Base-by-base conservation (phyloP, 2,888 invertebrate species). In the Azorinus chamasolen region DNA sequence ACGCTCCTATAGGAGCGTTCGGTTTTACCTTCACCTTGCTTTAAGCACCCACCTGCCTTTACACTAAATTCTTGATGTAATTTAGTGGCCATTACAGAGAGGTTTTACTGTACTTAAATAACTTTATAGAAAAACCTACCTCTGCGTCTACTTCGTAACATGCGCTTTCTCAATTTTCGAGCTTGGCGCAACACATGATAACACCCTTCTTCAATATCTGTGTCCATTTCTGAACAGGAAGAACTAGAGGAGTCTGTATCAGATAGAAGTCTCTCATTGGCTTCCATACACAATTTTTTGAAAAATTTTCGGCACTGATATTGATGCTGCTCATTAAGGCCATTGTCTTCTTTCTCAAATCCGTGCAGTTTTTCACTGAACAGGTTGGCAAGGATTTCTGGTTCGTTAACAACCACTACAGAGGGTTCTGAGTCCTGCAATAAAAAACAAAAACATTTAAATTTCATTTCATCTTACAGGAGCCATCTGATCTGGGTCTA, bases 341-440 rank as follows among this genome's bases (percentile, higher is more conserved):
- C 61, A 12, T 72, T 72, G n/a, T 84, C 78, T 48, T 87, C 87
- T 24, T 84, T 79, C 16, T 87, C 88, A 22, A 87, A 79, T 1
- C 79, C 83, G 43, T 86, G 84, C 2, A 89, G 78, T 41, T 83
- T 81, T 45, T 85, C 86, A 54, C 83, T 85, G 48, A 86, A 78
- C 18, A 89, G 62, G 57, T 89, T 86, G 0, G 87, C 86, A 39
- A 87, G 79, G 27, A 86, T 87, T 45, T 83, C 80, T 45, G 89
- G 88, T 58, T 89, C 87, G 4, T 84, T 84, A 14, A 88, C 66
- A 39, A 88, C 88, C 39, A 89, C 87, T 32, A 89, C 89, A 22
- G 89, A 79, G 18, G 88, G 88, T 46, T 88, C 87, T 6, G 68
- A 70, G 39, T 85, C 84, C 80, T 83, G 65, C 10, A 58, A 20